A percentile compares a stretch with the other conserved stretches of the same genome.
phyloP scores from a whole-genome alignment of 2,888 invertebrate genomes.

The Linhomoeus sp. region DNA sequence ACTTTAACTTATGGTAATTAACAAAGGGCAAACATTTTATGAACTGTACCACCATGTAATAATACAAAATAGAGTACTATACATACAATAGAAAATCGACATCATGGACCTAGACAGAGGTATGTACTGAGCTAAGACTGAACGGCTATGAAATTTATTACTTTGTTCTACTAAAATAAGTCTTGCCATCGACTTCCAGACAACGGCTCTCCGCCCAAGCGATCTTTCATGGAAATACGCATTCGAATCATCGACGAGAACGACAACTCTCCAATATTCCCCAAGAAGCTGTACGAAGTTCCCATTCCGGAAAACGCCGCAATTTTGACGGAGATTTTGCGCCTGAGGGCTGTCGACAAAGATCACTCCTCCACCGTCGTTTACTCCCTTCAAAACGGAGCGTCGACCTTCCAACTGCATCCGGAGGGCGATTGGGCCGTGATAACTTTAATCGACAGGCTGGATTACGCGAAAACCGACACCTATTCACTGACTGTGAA shows the following conservation, averaged over 20 bases:
- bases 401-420: slow-evolving; percentile 1
- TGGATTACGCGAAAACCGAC: slow-evolving; percentile 1
- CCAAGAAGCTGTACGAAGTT: slow-evolving; percentile 45
- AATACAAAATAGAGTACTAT: too few species aligned
- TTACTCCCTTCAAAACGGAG: slow-evolving; percentile 1
- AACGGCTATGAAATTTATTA: too few species aligned
- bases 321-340: slow-evolving; percentile 34
- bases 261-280: slow-evolving; percentile 71
- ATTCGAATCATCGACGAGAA: slow-evolving; percentile 39
- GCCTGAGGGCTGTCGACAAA: slow-evolving; percentile 29
- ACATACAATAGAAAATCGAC: too few species aligned
- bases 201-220: slow-evolving; percentile 48
- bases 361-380: slow-evolving; percentile 2
- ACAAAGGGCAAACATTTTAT: too few species aligned
- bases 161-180: too few species aligned
- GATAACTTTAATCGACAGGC: slow-evolving; percentile 2
- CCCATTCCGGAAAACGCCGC: slow-evolving; percentile 55
- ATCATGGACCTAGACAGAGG: too few species aligned
- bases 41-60: too few species aligned
- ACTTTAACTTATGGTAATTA: too few species aligned
- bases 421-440: background rate
- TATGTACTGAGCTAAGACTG: too few species aligned
- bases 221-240: slow-evolving; percentile 14
- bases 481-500: slow-evolving; percentile 40
- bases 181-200: slow-evolving; percentile 41